These are phyloP conservation scores for Palaemon carinicauda DNA, from an alignment of 1,140 invertebrate species.

Conservation along the genomic window DNA sequence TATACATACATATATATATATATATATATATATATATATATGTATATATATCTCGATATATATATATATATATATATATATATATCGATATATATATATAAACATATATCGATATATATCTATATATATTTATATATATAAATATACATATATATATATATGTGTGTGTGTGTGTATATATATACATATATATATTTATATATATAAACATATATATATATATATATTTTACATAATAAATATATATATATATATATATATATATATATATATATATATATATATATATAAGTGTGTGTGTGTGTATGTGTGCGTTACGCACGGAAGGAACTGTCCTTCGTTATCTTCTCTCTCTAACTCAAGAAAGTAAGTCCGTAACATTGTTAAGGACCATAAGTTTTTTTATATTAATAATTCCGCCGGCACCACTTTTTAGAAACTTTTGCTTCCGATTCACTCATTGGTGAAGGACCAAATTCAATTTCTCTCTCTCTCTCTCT, in stretches of 20 bases:
- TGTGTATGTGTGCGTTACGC: not conserved
- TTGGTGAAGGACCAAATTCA: too few relatives aligned
- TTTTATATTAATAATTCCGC: too few relatives aligned
- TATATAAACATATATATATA: not conserved
- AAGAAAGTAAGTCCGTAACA: too few relatives aligned
- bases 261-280: not conserved
- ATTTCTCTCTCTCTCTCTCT: not conserved
- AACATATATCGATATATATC: not conserved
- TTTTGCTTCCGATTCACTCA: not conserved
- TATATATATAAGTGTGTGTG: not conserved
- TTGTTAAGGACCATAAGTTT: too few relatives aligned
- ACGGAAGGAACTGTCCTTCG: not conserved
- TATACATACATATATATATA: not conserved
- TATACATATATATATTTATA: not conserved
- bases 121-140: not conserved
- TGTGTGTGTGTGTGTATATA: not conserved
- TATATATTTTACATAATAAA: not conserved
- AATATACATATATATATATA: not conserved
- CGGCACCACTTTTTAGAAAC: too few relatives aligned
- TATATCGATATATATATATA: not conserved
- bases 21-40: not conserved
- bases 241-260: not conserved
- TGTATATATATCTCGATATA: not conserved
- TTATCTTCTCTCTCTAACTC: too few relatives aligned
- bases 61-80: constrained; percentile 2